These are phyloP conservation scores for Syngnathus acus DNA, from an alignment of 2,797 vertebrate genomes.

Conservation along the genomic window DNA sequence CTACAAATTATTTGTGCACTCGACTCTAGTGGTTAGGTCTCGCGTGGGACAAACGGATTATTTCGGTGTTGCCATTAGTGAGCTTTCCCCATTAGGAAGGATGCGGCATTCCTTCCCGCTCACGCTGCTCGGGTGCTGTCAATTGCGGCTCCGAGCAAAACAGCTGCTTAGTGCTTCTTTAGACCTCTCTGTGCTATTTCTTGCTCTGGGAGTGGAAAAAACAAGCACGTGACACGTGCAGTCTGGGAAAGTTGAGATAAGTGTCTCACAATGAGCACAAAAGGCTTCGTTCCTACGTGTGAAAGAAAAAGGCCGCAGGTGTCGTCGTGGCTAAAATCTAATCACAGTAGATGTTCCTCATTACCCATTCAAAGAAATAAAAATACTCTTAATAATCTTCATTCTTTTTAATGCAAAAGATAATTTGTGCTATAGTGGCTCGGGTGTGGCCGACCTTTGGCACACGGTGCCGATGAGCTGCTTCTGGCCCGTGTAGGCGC, in stretches of 20 bases:
- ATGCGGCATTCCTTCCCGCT: conserved; percentile 35
- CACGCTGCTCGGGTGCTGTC: conserved; percentile 11
- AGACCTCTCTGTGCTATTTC: conserved; percentile 49
- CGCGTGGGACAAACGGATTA: conserved; percentile 36
- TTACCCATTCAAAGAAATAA: too few relatives aligned
- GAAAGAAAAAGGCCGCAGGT: background rate
- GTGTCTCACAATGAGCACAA: background rate
- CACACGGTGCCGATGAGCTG: conserved; percentile 59
- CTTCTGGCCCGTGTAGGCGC: conserved; percentile 53
- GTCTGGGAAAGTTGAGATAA: conserved; percentile 17
- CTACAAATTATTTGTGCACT: background rate
- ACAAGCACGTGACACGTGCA: conserved; percentile 18
- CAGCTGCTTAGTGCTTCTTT: conserved; percentile 58
- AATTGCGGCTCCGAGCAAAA: conserved; percentile 30
- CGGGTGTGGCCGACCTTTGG: conserved; percentile 45
- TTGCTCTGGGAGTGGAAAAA: conserved; percentile 38
- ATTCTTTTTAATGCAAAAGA: background rate
- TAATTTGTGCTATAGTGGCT: background rate
- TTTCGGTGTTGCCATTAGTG: conserved; percentile 21
- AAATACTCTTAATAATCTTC: background rate
- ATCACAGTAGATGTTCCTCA: background rate
- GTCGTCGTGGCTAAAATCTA: background rate
- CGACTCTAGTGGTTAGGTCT: background rate
- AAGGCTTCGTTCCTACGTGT: background rate
- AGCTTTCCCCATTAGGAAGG: conserved; percentile 27